Base-by-base conservation (phyloP, 2,888 invertebrate species). In the Stenchaetothrips biformis region DNA sequence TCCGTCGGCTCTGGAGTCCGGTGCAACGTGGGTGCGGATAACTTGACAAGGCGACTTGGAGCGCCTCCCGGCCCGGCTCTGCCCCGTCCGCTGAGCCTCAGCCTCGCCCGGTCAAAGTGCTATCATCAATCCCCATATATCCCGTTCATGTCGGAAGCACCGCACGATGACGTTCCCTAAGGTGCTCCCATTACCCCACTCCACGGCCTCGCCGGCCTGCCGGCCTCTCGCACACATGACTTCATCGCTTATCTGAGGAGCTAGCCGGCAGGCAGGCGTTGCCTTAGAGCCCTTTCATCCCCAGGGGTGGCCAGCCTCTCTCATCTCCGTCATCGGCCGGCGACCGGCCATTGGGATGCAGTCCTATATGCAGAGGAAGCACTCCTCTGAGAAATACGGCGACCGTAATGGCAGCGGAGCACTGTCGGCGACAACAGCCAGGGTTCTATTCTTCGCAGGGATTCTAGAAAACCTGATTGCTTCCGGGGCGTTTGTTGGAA, bases 161-260 rank as follows among this genome's bases (percentile, higher is more conserved):
- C 67, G 67, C 67, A 13, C 67, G 67, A 67, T 67, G 67, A 67
- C 67, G 67, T 18, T 67, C 67, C 67, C 67, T 74, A 74, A 74
- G 67, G 67, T 74, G 67, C 67, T 53, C 67, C 67, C 67, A 74
- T 74, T 74, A 74, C 67, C 67, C 25, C 67, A 74, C 25, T 53
- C 53, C 37, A 37, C 37, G 37, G 37, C 37, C 37, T 37, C 37
- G 37, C 53, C 53, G 13, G 13, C 16, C 53, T 53, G n/a, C n/a
- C n/a, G n/a, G n/a, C n/a, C 53, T 9, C 53, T 4, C 53, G 25
- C 67, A 74, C 67, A 74, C 67, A 74, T 74, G 67, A 74, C 67
- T 74, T 74, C 67, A 74, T 74, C 67, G 67, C 67, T 74, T 74
- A 74, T 74, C 67, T 74, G 67, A 74, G 67, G 25, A 74, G 25